Base-by-base conservation (phyloP, 1,140 invertebrate genomes). In the Danaus plexippus region DNA sequence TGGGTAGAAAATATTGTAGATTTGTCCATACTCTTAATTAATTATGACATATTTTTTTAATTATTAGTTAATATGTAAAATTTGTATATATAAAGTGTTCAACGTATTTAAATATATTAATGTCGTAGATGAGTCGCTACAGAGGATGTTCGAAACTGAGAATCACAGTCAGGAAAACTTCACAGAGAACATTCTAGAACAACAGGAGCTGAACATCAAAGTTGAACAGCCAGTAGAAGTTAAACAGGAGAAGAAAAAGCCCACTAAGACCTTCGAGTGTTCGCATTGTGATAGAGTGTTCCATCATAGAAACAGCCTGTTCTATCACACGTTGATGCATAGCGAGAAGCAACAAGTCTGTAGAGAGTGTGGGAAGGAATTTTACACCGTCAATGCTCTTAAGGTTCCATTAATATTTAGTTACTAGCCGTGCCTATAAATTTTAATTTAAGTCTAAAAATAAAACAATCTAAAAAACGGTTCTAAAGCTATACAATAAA, bases 241-340 rank as follows among this genome's bases (percentile, higher is more conserved):
- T 1, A 50, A 53, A 2, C 55, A 51, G 40, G 80, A 70, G 64
- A 79, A 68, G 64, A 86, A 76, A 64, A 66, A 59, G 4, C n/a
- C 9, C 9, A 32, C 22, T 2, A 80, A 79, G 47, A 58, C 51
- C 5, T 80, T 77, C 54, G 66, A 73, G 40, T 84, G 81, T 15
- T 44, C 77, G 43, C 88, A 92, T 59, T 96, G 95, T 66, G 88
- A 89, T 11, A 84, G 93, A 52, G 90, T 92, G 18, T 96, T 96
- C 74, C 91, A 91, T 57, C 94, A 96, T 65, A 88, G 92, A 50
- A 96, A 96, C 81, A 95, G 95, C 46, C 81, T 96, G 44, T 89
- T 95, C 18, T 96, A 96, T 78, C 95, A 97, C 69, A 89, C 94
- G 87, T 82, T 93, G 57, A 93, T 93, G 52, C 95, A 96, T 69